phyloP scores from a whole-genome alignment of 2,113 vertebrate species.

The Acrocephalus kingi region DNA sequence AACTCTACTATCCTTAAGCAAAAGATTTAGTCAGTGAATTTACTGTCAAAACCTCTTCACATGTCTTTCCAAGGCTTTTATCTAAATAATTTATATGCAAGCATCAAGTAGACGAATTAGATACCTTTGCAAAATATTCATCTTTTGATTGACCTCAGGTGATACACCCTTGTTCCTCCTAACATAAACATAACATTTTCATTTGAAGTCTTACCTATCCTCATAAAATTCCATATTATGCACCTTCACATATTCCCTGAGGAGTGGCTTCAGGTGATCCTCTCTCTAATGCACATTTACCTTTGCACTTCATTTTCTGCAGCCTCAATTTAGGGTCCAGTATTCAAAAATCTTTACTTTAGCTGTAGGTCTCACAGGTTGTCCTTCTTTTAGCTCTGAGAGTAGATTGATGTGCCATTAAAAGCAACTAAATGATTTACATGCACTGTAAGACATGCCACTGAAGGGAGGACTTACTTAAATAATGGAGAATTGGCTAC shows the following conservation, averaged over 20 bases:
- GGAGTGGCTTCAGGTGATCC: background rate
- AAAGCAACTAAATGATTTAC: slow-evolving; percentile 30
- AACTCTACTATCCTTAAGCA: background rate
- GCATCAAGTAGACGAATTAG: background rate
- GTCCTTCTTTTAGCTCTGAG: background rate
- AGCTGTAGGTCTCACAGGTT: background rate
- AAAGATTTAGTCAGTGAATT: background rate
- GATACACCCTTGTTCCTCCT: background rate
- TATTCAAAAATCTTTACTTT: background rate
- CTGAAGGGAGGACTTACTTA: background rate
- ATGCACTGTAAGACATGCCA: background rate
- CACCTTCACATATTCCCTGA: background rate
- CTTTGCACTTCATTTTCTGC: background rate
- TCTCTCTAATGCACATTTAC: background rate
- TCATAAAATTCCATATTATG: background rate
- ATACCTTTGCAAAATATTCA: background rate
- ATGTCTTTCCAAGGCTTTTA: background rate
- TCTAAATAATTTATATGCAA: background rate
- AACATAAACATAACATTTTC: background rate
- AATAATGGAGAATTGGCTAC: background rate
- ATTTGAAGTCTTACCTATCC: background rate
- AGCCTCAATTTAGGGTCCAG: background rate
- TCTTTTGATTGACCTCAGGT: background rate
- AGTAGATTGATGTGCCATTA: background rate
- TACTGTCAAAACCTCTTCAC: background rate